Percentiles rank a stretch among this genome's conserved stretches.
Conservation (phyloP, 2,797 vertebrate species). For the Sphenodon punctatus region DNA sequence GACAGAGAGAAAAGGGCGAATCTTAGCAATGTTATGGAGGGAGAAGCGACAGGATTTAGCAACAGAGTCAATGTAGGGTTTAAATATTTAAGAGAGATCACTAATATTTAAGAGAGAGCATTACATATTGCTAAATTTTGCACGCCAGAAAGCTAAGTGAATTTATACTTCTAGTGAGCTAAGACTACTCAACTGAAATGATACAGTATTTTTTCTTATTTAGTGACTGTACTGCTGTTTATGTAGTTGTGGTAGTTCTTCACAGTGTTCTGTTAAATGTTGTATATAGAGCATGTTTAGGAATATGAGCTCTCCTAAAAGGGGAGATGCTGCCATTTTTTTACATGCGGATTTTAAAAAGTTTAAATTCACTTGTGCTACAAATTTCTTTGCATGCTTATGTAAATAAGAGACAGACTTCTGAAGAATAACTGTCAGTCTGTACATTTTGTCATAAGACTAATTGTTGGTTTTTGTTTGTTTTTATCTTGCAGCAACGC, state of each 20-base stretch:
- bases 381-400: neutral
- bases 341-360: neutral
- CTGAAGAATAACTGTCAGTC: neutral
- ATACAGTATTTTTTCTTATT: neutral
- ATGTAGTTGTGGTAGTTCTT: neutral
- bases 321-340: rapidly evolving
- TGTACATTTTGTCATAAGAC: neutral
- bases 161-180: neutral
- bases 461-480: slow-evolving; percentile 43
- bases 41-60: too few species aligned
- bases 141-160: too few species aligned
- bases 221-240: neutral
- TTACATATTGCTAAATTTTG: neutral
- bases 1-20: too few species aligned
- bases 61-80: too few species aligned
- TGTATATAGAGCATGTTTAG: neutral
- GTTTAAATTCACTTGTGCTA: neutral
- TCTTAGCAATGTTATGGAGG: too few species aligned
- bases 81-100: too few species aligned
- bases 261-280: neutral
- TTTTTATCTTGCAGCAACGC: slow-evolving; percentile 88
- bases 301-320: too few species aligned
- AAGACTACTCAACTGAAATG: neutral
- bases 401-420: neutral
- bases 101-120: too few species aligned